phyloP scores from a whole-genome alignment of 2,797 vertebrate genomes.

The Setipinna tenuifilis region DNA sequence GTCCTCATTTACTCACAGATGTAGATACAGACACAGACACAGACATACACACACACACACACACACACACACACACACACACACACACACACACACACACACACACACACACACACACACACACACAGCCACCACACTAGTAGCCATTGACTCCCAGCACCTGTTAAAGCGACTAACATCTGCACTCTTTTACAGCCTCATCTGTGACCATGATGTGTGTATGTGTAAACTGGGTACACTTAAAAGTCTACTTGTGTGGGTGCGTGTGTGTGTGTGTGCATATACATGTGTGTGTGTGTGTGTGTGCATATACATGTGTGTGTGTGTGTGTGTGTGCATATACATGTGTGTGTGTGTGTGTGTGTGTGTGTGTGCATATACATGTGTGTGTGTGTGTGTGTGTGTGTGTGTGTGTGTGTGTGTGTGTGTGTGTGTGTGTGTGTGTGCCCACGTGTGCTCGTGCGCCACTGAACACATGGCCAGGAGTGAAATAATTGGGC shows the following conservation, averaged over 20 bases:
- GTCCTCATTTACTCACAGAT: background rate
- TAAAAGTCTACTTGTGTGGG: background rate
- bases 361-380: background rate
- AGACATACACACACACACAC: background rate
- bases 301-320: background rate
- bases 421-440: too few relatives aligned
- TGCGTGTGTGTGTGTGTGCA: background rate
- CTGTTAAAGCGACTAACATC: background rate
- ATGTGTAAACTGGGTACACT: too few relatives aligned
- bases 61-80: background rate
- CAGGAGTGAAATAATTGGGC: constrained; percentile 33
- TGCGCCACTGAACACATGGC: background rate
- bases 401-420: background rate
- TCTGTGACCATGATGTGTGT: background rate
- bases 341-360: constrained; percentile 7
- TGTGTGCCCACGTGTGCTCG: too few relatives aligned
- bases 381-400: background rate
- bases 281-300: background rate
- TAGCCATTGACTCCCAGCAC: too few relatives aligned
- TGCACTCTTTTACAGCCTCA: background rate
- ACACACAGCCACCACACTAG: too few relatives aligned
- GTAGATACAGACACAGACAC: background rate
- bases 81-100: background rate
- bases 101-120: background rate
- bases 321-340: background rate